Evolutionary conservation across 2,888 invertebrate species (phyloP).

Genomic region (Melieria picta): DNA sequence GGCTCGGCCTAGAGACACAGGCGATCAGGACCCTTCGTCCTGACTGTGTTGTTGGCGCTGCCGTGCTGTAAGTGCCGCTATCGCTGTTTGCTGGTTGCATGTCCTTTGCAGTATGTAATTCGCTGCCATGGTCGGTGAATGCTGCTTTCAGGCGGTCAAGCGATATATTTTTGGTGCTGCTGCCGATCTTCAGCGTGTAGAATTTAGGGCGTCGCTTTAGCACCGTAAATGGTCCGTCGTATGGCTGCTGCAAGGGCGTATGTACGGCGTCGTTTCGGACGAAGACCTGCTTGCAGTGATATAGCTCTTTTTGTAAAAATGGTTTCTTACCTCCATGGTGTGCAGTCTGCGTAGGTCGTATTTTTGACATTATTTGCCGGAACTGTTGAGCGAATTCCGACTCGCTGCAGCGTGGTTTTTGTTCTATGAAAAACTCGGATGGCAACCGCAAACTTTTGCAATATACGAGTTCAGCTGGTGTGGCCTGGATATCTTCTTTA

Average conservation of each 20-base stretch:
- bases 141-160: constrained; percentile 10
- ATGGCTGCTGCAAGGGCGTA: constrained; percentile 23
- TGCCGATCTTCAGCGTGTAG: constrained; percentile 7
- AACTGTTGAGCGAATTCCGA: constrained; percentile 31
- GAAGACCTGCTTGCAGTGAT: constrained; percentile 30
- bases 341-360: constrained; percentile 19
- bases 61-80: no score
- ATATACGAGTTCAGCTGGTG: constrained; percentile 53
- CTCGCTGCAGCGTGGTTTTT: constrained; percentile 19
- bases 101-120: no score
- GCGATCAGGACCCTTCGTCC: no score
- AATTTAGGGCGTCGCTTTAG: constrained; percentile 5
- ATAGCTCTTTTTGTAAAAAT: constrained; percentile 30
- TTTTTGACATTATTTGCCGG: constrained; percentile 18
- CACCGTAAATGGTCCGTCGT: constrained; percentile 46
- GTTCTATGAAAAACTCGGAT: constrained; percentile 31
- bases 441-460: constrained; percentile 48
- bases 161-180: constrained; percentile 9
- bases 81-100: no score
- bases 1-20: no score
- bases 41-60: no score
- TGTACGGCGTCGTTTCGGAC: constrained; percentile 30
- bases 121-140: background rate
- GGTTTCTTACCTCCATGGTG: constrained; percentile 25
- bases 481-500: constrained; percentile 51